phyloP scores from a whole-genome alignment of 2,888 invertebrate species.

The Habrosyne pyritoides region DNA sequence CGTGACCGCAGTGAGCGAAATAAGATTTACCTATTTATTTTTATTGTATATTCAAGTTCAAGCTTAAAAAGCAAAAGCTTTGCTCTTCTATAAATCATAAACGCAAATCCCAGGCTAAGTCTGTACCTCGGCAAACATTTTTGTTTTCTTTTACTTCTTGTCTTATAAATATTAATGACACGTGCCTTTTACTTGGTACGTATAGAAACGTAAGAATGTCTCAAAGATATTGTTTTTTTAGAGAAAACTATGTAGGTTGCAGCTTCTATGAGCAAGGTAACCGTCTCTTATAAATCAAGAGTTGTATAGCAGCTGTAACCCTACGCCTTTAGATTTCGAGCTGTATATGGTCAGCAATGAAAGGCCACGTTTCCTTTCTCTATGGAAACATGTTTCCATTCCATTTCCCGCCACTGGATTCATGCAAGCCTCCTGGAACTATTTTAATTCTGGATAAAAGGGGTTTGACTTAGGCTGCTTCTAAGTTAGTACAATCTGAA shows the following conservation, averaged over 20 bases:
- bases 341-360: background rate
- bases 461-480: too few species aligned
- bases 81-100: background rate
- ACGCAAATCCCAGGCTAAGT: background rate
- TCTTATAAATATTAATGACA: constrained; percentile 11
- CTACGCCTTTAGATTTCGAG: background rate
- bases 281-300: background rate
- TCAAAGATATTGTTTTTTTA: too few species aligned
- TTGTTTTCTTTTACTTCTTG: background rate
- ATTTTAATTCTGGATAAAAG: background rate
- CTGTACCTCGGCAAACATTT: background rate
- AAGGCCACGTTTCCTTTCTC: background rate
- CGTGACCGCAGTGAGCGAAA: constrained; percentile 6
- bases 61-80: background rate
- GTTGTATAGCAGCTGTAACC: background rate
- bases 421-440: background rate
- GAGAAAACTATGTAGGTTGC: too few species aligned
- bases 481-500: too few species aligned
- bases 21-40: constrained; percentile 5
- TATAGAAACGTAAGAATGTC: background rate
- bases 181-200: constrained; percentile 5
- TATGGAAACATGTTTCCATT: background rate
- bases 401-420: background rate
- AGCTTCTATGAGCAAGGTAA: too few species aligned
- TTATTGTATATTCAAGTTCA: background rate